phyloP scores from a whole-genome alignment of 2,797 vertebrate species.

The Pachyuromys duprasi region DNA sequence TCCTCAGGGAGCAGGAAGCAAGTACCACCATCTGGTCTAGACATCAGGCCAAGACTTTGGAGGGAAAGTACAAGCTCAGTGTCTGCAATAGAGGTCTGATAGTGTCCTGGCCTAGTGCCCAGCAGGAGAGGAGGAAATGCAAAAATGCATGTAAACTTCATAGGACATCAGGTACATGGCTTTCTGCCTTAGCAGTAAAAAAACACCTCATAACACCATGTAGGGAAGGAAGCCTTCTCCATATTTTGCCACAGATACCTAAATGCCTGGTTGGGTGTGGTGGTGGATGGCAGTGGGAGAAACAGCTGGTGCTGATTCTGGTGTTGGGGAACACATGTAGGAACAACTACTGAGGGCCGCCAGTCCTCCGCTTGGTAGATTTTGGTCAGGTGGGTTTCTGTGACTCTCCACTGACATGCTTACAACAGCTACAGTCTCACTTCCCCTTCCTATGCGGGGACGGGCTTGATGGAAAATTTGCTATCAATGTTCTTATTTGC shows the following conservation, averaged over 20 bases:
- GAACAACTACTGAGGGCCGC: not conserved
- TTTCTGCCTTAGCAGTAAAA: not conserved
- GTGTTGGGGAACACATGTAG: no score
- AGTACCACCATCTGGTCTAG: not conserved
- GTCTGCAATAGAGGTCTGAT: not conserved
- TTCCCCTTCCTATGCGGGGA: not conserved
- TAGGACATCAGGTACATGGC: accelerated
- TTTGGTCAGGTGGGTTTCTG: not conserved
- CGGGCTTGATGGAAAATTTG: not conserved
- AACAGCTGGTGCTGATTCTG: not conserved
- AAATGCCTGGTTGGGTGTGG: not conserved
- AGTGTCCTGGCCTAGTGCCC: not conserved
- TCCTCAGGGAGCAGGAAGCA: not conserved
- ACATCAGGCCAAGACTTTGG: not conserved
- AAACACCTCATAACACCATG: accelerated
- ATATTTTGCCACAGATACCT: accelerated
- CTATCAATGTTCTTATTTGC: not conserved
- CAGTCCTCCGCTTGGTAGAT: not conserved
- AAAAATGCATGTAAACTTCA: not conserved
- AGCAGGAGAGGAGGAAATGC: not conserved
- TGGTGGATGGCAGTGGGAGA: accelerated
- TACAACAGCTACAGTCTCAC: not conserved
- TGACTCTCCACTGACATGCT: no score
- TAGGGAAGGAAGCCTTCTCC: not conserved
- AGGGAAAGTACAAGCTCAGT: not conserved